These are phyloP conservation scores for Falco cherrug DNA, from an alignment of 2,797 vertebrate genomes.

Conservation along the genomic window DNA sequence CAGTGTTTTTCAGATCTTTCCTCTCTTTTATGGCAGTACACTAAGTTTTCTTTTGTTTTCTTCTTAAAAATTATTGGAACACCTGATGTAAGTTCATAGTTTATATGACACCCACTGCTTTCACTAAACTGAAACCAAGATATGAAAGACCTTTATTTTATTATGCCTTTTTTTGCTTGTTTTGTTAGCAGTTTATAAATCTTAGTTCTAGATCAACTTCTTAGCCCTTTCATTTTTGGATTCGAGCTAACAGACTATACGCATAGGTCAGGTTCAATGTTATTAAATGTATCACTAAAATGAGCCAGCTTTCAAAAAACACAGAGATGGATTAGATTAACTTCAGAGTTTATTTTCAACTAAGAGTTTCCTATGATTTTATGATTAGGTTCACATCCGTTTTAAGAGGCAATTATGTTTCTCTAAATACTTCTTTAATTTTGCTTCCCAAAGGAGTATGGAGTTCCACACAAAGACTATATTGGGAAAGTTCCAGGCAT, in stretches of 20 bases:
- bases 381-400: background rate
- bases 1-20: background rate
- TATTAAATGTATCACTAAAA: background rate
- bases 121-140: background rate
- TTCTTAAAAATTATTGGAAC: background rate
- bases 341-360: background rate
- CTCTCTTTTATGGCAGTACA: background rate
- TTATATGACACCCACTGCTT: background rate
- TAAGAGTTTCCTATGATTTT: background rate
- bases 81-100: background rate
- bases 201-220: background rate
- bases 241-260: background rate
- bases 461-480: background rate
- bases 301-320: background rate
- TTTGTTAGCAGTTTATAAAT: background rate
- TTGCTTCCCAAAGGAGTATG: background rate
- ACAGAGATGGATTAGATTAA: background rate
- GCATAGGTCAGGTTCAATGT: background rate
- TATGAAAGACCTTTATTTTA: background rate
- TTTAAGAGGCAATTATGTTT: background rate
- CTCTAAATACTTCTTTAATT: background rate
- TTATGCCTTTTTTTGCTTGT: background rate
- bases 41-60: background rate
- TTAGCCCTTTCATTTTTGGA: background rate
- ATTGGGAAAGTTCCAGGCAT: background rate